Evolutionary conservation across 2,888 invertebrate species (phyloP), one percentile per base, ranked within the genome.

Genomic region (Drosophila tanythrix): DNA sequence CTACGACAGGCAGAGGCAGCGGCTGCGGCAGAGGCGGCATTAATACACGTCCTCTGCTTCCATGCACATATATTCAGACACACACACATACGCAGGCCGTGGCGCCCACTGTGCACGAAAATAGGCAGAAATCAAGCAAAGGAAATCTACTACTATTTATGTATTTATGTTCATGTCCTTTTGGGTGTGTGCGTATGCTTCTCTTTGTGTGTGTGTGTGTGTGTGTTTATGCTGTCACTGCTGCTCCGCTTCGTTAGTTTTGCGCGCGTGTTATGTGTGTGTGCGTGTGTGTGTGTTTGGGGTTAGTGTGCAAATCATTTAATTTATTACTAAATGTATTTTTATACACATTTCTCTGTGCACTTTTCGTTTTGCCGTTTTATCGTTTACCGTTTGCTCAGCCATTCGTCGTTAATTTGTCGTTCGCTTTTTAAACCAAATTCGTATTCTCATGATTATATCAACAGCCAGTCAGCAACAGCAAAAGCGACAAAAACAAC

Each of bases 261-360:
- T 85, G 90, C 90, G 89, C 90, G 89, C 86, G 86, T 89, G 82
- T 73, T 88, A 56, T 60, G 40, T 58, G 58, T 84, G 52, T 62
- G 53, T 57, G 60, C 50, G 38, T 62, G 46, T 57, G 55, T 67
- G 50, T 67, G 72, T 78, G 53, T 74, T 75, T 73, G 76, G 75
- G 75, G 76, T 75, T 77, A 83, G 84, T 90, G 86, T 87, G 84
- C 84, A 89, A 87, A 87, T 87, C 89, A 87, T 87, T 89, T 87
- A 89, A 87, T 87, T 87, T 90, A 87, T 90, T 80, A 78, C 78
- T 70, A 89, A 90, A 89, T 67, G 78, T 87, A 86, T 90, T 86
- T 88, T 88, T 83, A 76, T 90, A 84, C 82, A 74, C 82, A 74
- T 73, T 87, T 76, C 71, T 77, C 68, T 21, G 72, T 87, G 84